Evolutionary conservation across 2,888 invertebrate species (phyloP).

Genomic region (Plagiodera versicolora): DNA sequence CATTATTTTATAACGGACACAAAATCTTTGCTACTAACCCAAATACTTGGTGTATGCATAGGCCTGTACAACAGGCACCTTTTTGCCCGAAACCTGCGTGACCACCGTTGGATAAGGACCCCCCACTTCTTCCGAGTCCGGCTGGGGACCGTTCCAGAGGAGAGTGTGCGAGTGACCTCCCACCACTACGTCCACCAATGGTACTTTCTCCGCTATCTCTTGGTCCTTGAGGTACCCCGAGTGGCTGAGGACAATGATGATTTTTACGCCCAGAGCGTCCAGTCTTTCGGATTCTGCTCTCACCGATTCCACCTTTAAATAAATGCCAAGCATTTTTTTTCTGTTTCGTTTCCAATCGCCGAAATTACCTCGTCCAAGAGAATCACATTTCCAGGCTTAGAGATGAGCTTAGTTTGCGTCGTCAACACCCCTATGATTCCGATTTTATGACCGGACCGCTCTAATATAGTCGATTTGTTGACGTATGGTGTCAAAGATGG

Average conservation of each 20-base stretch:
- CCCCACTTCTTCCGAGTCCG: conserved; percentile 69
- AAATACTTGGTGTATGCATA: conserved; percentile 91
- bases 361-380: conserved; percentile 64
- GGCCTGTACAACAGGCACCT: conserved; percentile 84
- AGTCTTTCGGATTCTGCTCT: conserved; percentile 66
- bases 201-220: conserved; percentile 74
- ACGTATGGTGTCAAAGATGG: conserved; percentile 28
- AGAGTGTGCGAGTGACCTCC: conserved; percentile 93
- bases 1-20: too few relatives aligned
- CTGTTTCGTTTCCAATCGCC: too few relatives aligned
- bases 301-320: conserved; percentile 60
- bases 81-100: conserved; percentile 68
- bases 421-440: conserved; percentile 88
- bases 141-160: conserved; percentile 73
- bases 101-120: conserved; percentile 80
- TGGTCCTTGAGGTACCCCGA: conserved; percentile 79
- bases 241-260: conserved; percentile 87
- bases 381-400: conserved; percentile 53
- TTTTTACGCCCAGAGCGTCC: conserved; percentile 68
- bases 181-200: conserved; percentile 81
- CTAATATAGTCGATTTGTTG: conserved; percentile 66
- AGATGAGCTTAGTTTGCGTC: conserved; percentile 70
- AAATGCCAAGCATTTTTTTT: background rate
- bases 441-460: conserved; percentile 66
- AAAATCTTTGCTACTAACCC: conserved; percentile 62